A percentile compares a stretch with the other conserved stretches of the same genome.
Conservation (phyloP, 2,888 invertebrate genomes). For the Belgica antarctica region DNA sequence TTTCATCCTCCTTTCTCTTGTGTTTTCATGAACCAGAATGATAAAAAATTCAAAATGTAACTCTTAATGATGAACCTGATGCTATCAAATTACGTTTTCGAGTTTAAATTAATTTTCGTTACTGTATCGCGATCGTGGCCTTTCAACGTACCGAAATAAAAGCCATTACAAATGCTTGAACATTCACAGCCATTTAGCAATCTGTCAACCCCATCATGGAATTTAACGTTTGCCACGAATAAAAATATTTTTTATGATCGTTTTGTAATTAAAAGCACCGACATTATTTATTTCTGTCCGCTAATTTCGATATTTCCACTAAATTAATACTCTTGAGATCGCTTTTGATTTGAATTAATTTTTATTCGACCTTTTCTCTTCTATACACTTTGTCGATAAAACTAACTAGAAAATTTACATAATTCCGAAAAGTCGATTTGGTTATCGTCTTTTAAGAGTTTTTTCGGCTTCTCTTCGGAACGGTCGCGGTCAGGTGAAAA, state of each 20-base stretch:
- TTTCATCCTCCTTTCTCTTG: too few relatives aligned
- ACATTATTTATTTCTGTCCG: slow-evolving; percentile 10
- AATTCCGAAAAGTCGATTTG: background rate
- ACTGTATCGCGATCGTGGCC: too few relatives aligned
- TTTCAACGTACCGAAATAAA: background rate
- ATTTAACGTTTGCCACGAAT: background rate
- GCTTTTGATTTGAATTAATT: background rate
- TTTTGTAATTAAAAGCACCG: background rate
- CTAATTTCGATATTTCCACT: background rate
- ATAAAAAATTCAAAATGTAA: background rate
- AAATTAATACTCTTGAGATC: background rate
- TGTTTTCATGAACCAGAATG: background rate
- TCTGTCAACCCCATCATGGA: background rate
- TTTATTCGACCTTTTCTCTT: background rate
- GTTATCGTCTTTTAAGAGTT: background rate
- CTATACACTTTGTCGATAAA: background rate
- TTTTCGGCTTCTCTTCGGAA: background rate
- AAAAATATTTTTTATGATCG: background rate
- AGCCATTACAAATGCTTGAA: background rate
- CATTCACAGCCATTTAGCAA: background rate
- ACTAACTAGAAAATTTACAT: background rate
- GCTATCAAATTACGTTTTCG: background rate
- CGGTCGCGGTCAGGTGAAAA: slow-evolving; percentile 1
- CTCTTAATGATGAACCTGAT: background rate
- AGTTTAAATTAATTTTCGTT: background rate